Evolutionary conservation across 92 coral and sea anemone species (phyloP).

Genomic region (Siderastrea siderea): DNA sequence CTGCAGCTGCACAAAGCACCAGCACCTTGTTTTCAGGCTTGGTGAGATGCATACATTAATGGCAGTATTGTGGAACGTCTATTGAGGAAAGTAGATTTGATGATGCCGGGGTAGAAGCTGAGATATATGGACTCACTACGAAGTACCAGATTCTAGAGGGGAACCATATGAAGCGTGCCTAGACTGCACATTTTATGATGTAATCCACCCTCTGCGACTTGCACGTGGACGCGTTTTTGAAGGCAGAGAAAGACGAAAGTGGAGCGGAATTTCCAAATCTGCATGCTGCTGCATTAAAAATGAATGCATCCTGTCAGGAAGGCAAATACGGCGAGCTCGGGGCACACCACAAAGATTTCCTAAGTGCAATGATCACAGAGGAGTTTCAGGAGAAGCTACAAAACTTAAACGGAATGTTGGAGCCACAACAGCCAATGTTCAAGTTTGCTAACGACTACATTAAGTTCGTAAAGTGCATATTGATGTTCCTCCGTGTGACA

Average conservation of each 20-base stretch:
- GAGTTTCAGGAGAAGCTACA: constrained; percentile 36
- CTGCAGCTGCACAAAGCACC: constrained; percentile 19
- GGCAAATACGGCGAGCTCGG: constrained; percentile 29
- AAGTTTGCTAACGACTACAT: constrained; percentile 49
- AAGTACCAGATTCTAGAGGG: too few species aligned
- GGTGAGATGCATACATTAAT: background rate
- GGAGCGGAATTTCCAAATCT: too few species aligned
- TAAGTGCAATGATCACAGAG: constrained; percentile 29
- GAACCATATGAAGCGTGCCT: too few species aligned
- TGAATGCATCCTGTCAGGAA: constrained; percentile 34
- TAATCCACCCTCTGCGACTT: constrained; percentile 38
- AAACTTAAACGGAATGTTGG: background rate
- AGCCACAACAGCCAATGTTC: constrained; percentile 33
- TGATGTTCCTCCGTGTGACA: constrained; percentile 47
- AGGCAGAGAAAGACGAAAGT: constrained; percentile 28
- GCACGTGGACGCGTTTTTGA: constrained; percentile 34
- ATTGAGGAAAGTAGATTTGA: too few species aligned
- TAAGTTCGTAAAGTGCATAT: constrained; percentile 46
- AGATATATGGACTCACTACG: background rate
- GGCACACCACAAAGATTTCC: constrained; percentile 30
- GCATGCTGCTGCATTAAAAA: too few species aligned
- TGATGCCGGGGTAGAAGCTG: too few species aligned
- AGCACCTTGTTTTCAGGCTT: constrained; percentile 30
- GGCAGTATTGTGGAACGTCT: constrained; percentile 33
- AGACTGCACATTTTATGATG: constrained; percentile 42